phyloP scores from a whole-genome alignment of 2,797 vertebrate genomes.

The Otus scops region DNA sequence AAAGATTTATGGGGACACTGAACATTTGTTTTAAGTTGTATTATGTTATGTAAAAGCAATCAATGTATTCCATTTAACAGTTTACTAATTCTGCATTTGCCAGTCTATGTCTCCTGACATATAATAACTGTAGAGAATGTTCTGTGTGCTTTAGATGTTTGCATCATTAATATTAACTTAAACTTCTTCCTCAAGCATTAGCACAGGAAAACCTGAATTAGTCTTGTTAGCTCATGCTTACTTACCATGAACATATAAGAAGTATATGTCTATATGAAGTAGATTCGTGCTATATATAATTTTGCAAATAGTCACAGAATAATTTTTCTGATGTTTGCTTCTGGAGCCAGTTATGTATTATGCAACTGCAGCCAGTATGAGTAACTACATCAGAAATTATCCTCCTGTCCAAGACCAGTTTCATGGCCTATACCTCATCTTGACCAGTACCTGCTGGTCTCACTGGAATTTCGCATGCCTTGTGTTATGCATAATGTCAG shows the following conservation, averaged over 20 bases:
- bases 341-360: background rate
- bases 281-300: background rate
- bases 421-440: background rate
- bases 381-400: background rate
- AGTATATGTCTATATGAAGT: background rate
- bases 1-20: slow-evolving; percentile 9
- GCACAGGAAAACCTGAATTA: background rate
- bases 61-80: background rate
- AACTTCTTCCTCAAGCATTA: background rate
- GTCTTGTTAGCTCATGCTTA: background rate
- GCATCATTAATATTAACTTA: background rate
- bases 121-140: background rate
- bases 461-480: background rate
- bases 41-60: slow-evolving; percentile 6
- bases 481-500: background rate
- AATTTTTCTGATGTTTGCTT: background rate
- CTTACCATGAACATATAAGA: background rate
- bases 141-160: background rate
- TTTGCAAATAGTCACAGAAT: background rate
- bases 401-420: background rate
- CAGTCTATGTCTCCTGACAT: background rate
- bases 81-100: slow-evolving; percentile 29
- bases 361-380: background rate
- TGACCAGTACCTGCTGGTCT: background rate
- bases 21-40: slow-evolving; percentile 24